Conservation (phyloP, 2,888 invertebrate species). For the Halocaridina rubra region DNA sequence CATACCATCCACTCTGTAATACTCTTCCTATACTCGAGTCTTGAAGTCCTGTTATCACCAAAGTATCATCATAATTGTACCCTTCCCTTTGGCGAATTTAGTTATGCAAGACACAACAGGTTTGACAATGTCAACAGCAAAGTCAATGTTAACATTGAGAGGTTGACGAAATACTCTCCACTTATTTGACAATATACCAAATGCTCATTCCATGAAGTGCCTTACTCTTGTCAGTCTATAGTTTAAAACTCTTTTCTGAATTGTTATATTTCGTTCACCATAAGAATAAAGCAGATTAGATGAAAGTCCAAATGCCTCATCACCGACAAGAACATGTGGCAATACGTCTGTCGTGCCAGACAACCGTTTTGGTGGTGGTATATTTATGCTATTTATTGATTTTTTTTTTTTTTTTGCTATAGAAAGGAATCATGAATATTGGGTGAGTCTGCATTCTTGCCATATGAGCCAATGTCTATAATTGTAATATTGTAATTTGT, state of each 20-base stretch:
- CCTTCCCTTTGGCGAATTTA: conserved; percentile 11
- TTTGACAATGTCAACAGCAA: conserved; percentile 28
- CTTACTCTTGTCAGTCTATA: conserved; percentile 41
- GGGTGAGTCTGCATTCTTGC: conserved; percentile 21
- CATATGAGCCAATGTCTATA: conserved; percentile 43
- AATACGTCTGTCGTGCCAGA: conserved; percentile 62
- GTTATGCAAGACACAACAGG: conserved; percentile 29
- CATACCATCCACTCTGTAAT: conserved; percentile 8
- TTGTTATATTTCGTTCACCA: conserved; percentile 2
- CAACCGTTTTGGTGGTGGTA: neutral
- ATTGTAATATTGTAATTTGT: conserved; percentile 38
- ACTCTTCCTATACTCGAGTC: neutral
- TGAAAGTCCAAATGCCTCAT: conserved; percentile 66
- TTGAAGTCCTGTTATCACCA: neutral
- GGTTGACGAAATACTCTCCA: conserved; percentile 20
- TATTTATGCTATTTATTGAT: neutral
- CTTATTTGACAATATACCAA: conserved; percentile 62
- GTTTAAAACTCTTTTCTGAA: conserved; percentile 12
- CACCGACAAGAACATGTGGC: conserved; percentile 65
- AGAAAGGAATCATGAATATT: conserved; percentile 7
- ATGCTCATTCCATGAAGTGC: conserved; percentile 38
- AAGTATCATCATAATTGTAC: conserved; percentile 22
- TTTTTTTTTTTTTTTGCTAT: neutral
- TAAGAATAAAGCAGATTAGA: conserved; percentile 65
- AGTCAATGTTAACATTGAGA: conserved; percentile 6